Evolutionary conservation across 1,140 invertebrate genomes (phyloP), one percentile per base, ranked within the genome.

Genomic region (Drosophila burlai): DNA sequence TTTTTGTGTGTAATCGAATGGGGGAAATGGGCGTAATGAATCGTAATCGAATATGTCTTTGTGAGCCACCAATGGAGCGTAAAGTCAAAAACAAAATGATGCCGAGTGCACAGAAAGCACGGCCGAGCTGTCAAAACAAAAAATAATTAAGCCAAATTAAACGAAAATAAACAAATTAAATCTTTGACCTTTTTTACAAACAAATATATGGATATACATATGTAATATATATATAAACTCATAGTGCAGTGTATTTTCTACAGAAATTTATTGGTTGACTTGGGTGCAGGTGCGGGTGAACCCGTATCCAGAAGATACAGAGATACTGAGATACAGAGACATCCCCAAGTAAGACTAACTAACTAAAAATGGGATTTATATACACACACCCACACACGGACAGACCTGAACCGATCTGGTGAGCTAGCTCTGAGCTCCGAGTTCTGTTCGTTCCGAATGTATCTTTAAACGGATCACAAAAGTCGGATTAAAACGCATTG

Each of bases 401-500:
- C 42, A 42, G 16, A 52, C 29, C 62, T 60, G 55, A 40, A 36
- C 50, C 50, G 64, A 59, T 80, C 45, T 46, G 63, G 38, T 75
- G 55, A 52, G 64, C 54, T 52, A 49, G 63, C 68, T 68, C 42
- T 40, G 36, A 40, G 54, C 21, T 55, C 24, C 11, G 29, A 50
- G 49, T 18, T 54, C 50, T 40, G 29, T n/a, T 58, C 81, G 71
- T 73, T 80, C 64, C 74, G 57, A 74, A 87, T 77, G 36, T 57
- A 73, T 63, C 71, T 72, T 89, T 89, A 89, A 89, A 89, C 81
- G 84, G 66, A 81, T 81, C 60, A 89, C 84, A 89, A 89, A 89
- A 89, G 84, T 84, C 84, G 66, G 78, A 89, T 89, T 89, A 89
- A 89, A 89, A 89, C 81, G 85, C 81, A 81, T 89, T 89, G 84